Base-by-base conservation (phyloP, 2,888 invertebrate species). In the Apamea anceps region DNA sequence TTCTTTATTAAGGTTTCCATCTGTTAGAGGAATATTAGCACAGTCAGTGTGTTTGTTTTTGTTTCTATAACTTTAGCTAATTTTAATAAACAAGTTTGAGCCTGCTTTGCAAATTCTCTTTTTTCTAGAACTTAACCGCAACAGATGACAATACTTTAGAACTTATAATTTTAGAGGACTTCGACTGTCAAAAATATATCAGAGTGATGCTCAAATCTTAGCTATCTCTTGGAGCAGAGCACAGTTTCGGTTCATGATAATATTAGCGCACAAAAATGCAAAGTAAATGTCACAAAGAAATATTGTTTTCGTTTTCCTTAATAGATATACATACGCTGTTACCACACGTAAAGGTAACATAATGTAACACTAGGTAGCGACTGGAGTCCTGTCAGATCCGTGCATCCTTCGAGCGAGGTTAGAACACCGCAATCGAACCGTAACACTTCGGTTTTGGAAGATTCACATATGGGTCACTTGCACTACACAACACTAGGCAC, bases 401-500 rank as follows among this genome's bases (percentile, higher is more conserved):
- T 15, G 74, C 72, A 80, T 75, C 73, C 82, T 67, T 28, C 12
- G 12, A 57, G 71, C 67, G 74, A 77, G 65, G 74, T 72, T 48
- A 68, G 13, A 62, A 66, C 80, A 63, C 77, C 13, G 32, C 62
- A 12, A 62, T 37, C 65, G 42, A 77, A 68, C 77, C 57, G 45
- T 70, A 42, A 67, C 73, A 68, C 42, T 18, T 70, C 45, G 74
- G 37, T 13, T 66, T 42, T 15, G 57, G 42, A 60, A n/a, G 79
- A 18, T 45, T 63, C 82, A 77, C 77, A 65, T 5, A 6, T 12
- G 21, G 72, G 25, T 65, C 89, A 88, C 85, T 80, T 12, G 72
- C 81, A 82, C 88, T 75, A 51, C 88, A 88, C 89, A 62, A 57
- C 82, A 89, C 82, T 76, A 62, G 51, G 37, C 84, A 75, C 77